A percentile compares a stretch with the other conserved stretches of the same genome.
phyloP scores from a whole-genome alignment of 2,888 invertebrate genomes.

The Acanthosoma haemorrhoidale region DNA sequence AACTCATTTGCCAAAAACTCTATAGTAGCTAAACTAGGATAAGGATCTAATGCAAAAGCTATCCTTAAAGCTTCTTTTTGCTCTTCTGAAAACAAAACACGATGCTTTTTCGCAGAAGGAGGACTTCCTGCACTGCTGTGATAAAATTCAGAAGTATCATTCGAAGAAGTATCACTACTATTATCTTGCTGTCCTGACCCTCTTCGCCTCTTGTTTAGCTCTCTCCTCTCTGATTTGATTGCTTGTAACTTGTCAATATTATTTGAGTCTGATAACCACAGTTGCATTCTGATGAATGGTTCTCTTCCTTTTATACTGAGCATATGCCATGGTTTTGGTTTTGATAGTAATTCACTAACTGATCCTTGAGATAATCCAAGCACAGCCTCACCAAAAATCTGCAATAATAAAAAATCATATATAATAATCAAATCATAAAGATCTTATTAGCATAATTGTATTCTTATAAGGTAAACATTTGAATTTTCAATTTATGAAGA shows the following conservation, averaged over 20 bases:
- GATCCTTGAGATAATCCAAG: slow-evolving; percentile 94
- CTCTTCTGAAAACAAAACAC: slow-evolving; percentile 95
- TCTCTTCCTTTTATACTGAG: slow-evolving; percentile 95
- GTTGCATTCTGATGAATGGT: slow-evolving; percentile 91
- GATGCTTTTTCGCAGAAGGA: slow-evolving; percentile 85
- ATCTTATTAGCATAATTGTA: too few relatives aligned
- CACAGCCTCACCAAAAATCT: slow-evolving; percentile 95
- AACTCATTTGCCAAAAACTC: slow-evolving; percentile 91
- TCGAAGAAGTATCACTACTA: slow-evolving; percentile 80
- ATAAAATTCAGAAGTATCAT: slow-evolving; percentile 83
- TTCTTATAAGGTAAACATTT: too few relatives aligned
- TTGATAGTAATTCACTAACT: slow-evolving; percentile 92
- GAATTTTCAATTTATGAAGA: too few relatives aligned
- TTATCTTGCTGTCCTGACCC: slow-evolving; percentile 78
- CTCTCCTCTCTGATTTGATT: slow-evolving; percentile 81
- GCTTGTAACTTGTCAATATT: slow-evolving; percentile 90
- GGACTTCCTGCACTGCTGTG: slow-evolving; percentile 79
- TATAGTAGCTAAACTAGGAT: slow-evolving; percentile 93
- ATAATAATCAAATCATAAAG: too few relatives aligned
- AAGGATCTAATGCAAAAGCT: slow-evolving; percentile 93
- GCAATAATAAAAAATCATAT: too few relatives aligned
- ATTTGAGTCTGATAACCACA: slow-evolving; percentile 93
- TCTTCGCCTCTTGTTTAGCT: slow-evolving; percentile 83
- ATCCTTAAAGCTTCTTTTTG: slow-evolving; percentile 93
- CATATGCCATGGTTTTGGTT: slow-evolving; percentile 99